Evolutionary conservation across 2,797 vertebrate species (phyloP).

Genomic region (Phyllotis vaccarum): DNA sequence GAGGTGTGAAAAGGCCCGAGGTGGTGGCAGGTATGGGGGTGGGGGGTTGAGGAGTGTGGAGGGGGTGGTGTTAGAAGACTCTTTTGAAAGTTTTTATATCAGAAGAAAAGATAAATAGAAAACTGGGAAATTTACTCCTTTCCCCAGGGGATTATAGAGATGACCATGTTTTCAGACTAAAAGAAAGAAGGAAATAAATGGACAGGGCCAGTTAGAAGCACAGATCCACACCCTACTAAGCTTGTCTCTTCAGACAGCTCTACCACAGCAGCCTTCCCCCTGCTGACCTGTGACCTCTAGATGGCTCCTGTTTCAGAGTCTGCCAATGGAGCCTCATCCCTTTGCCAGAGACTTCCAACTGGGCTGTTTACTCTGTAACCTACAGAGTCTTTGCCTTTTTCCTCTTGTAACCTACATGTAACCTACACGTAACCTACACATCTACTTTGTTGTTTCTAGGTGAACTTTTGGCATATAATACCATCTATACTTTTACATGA

Average conservation of each 20-base stretch:
- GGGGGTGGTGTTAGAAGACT: background rate
- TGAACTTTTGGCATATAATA: background rate
- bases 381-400: background rate
- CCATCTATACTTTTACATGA: background rate
- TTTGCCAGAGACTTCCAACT: background rate
- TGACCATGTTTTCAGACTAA: background rate
- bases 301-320: background rate
- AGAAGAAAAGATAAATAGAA: background rate
- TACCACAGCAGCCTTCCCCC: background rate
- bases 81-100: slow-evolving; percentile 4
- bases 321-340: background rate
- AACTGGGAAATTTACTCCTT: background rate
- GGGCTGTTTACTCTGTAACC: background rate
- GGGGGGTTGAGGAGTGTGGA: too few species aligned
- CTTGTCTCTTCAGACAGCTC: background rate
- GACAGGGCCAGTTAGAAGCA: background rate
- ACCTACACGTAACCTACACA: background rate
- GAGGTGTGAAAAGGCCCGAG: background rate
- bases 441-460: background rate
- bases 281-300: background rate
- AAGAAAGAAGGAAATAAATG: background rate
- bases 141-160: background rate
- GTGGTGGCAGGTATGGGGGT: too few species aligned
- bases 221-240: background rate
- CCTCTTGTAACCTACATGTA: background rate